Evolutionary conservation across 1,140 invertebrate genomes (phyloP).

Genomic region (Geopemphigus sp.): DNA sequence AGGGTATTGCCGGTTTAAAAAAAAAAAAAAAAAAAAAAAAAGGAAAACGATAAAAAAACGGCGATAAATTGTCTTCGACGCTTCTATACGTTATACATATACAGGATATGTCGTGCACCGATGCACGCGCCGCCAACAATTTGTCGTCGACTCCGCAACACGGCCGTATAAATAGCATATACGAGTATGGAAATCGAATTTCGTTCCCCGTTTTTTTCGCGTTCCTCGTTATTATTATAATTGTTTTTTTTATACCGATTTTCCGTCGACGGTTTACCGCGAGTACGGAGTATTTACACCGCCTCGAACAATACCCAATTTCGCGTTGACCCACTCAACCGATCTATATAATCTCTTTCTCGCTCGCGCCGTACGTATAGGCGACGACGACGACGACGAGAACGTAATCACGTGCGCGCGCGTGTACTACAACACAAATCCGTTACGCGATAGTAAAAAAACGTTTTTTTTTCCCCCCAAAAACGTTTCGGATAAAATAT

Average conservation of each 20-base stretch:
- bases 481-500: no score
- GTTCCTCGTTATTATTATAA: neutral
- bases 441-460: neutral
- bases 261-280: slow-evolving; percentile 9
- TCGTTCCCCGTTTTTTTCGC: slow-evolving; percentile 6
- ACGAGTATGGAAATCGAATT: slow-evolving; percentile 31
- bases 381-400: no score
- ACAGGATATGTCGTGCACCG: neutral
- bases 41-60: slow-evolving; percentile 60
- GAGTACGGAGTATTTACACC: neutral
- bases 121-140: slow-evolving; percentile 28
- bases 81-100: slow-evolving; percentile 3
- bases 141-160: slow-evolving; percentile 4
- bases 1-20: no score
- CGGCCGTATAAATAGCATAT: neutral
- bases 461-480: neutral
- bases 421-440: neutral
- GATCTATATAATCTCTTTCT: no score
- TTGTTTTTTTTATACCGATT: neutral
- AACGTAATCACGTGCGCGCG: neutral
- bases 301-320: slow-evolving; percentile 37
- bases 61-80: slow-evolving; percentile 34
- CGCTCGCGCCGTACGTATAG: no score
- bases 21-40: no score
- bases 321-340: neutral